Base-by-base conservation (phyloP, 2,113 vertebrate genomes). In the Tonatia bakeri region DNA sequence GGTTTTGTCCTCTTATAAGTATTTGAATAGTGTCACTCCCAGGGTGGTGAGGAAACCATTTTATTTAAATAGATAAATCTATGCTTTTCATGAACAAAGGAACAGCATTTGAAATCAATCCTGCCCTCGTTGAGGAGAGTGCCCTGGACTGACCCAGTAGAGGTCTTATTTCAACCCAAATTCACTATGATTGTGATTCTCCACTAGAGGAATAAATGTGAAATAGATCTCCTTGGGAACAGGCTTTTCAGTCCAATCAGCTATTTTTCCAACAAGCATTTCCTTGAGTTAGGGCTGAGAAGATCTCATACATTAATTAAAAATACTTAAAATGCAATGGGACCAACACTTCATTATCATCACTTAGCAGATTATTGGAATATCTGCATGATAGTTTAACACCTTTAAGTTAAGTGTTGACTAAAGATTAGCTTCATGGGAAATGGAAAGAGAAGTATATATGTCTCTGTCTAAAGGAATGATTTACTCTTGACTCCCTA, bases 211-310 rank as follows among this genome's bases (percentile, higher is more conserved):
- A 95, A 36, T 56, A 72, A 80, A 90, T 72, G 54, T 76, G 96
- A 95, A 97, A 96, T 85, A 91, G 81, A 95, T 93, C 95, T 97
- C 61, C 70, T 91, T 96, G 97, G 52, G 95, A 97, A 96, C 50
- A 61, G 45, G 26, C 40, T 90, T 89, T 43, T 1, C 15, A 76
- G 31, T 77, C 59, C 16, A 84, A 92, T 80, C 65, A 70, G 87
- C 90, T 83, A 43, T 72, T 84, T 94, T 93, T 59, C 70, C 70
- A 95, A 14, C 3, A 61, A 93, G 87, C 31, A 76, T 87, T 93
- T 94, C 70, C 91, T 95, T 87, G 56, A 15, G 16, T 81, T 94
- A 87, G 22, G 70, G 8, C 24, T 50, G 31, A 80, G 64, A 92
- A n/a, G 20, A 85, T 64, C 14, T 45, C 85, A 17, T 26, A 47